Base-by-base conservation (phyloP, 2,113 vertebrate species). In the Microcebus jonahi region DNA sequence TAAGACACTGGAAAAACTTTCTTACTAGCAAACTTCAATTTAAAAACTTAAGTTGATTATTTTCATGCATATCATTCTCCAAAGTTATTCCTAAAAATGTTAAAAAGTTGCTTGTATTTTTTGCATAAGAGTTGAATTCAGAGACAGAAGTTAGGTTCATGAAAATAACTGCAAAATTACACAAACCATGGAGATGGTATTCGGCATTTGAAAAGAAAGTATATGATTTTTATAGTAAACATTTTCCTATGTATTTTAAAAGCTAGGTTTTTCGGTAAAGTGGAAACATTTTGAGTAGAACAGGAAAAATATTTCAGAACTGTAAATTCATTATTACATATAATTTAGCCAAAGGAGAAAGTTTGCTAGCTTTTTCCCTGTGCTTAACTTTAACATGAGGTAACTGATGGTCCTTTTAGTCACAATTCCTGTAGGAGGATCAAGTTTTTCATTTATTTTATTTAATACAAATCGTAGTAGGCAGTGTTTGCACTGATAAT, bases 391-490 rank as follows among this genome's bases (percentile, higher is more conserved):
- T 57, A 57, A 57, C 15, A 76, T 71, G 71, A 65, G 29, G 4
- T 75, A 95, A 84, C 5, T 73, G 34, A 92, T 77, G 27, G 42
- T 14, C 8, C 36, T 84, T 97, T 97, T 79, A 84, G 39, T 61
- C 42, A 88, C 29, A 81, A 82, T 96, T 55, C 39, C 82, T 76
- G 45, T n/a, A 77, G 50, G 21, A 93, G 34, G 50, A 55, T 94
- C 90, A 84, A n/a, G 4, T 59, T 96, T 91, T 88, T 95, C 6
- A 34, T 86, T 94, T 84, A 39, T 93, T 87, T 96, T 81, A 75
- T 92, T 92, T 84, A 84, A 85, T 75, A 92, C 5, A 83, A 85
- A 92, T 71, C 67, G 68, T 10, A 76, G 59, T 84, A 77, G 75
- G 77, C 31, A 70, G 34, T 95, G 36, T 90, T 92, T 84, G 14